phyloP scores from a whole-genome alignment of 2,888 invertebrate species.

The Marasmarcha lunaedactyla region DNA sequence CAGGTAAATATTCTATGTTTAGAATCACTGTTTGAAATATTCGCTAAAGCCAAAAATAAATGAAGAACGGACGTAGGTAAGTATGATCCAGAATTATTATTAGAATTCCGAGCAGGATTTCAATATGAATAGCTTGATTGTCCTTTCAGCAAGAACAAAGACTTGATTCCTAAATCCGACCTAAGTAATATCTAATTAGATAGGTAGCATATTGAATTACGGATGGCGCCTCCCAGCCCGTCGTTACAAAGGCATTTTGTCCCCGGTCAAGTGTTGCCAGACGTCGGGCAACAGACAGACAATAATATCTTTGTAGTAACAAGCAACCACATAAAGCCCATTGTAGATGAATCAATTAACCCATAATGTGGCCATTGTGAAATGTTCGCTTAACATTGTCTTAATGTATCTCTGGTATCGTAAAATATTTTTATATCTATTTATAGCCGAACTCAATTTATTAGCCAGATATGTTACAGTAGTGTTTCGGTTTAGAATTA shows the following conservation, averaged over 20 bases:
- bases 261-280: constrained; percentile 66
- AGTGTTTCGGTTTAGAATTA: constrained; percentile 47
- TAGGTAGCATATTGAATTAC: constrained; percentile 49
- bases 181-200: constrained; percentile 21
- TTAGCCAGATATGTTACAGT: constrained; percentile 59
- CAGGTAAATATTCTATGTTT: no score
- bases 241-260: constrained; percentile 67
- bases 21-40: no score
- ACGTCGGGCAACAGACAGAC: constrained; percentile 59
- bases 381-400: constrained; percentile 58
- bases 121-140: no score
- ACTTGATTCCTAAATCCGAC: not conserved
- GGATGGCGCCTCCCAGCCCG: constrained; percentile 57
- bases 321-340: constrained; percentile 49
- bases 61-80: no score
- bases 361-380: constrained; percentile 64
- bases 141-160: no score
- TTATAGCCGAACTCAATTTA: constrained; percentile 55
- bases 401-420: constrained; percentile 62
- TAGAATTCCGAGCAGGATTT: no score
- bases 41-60: no score
- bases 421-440: constrained; percentile 66
- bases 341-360: constrained; percentile 65
- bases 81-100: no score
- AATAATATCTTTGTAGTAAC: constrained; percentile 58